Evolutionary conservation across 2,888 invertebrate genomes (phyloP), one percentile per base, ranked within the genome.

Genomic region (Sarcophaga subvicina): DNA sequence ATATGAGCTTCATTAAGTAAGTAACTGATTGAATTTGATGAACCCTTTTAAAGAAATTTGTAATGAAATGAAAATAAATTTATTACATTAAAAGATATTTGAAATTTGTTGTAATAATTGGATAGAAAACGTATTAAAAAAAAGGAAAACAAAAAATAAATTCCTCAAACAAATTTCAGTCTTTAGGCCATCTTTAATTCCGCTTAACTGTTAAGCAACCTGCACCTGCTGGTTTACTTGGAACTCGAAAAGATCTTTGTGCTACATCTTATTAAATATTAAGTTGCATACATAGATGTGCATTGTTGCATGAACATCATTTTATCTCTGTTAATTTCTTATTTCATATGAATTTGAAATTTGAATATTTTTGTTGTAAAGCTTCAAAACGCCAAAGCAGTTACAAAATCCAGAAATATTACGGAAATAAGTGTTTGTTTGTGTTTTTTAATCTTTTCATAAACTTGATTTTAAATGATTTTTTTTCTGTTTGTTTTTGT

Each of bases 401-500:
- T 20, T 20, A 67, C 37, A n/a, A 69, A n/a, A 22, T 25, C 14
- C 0, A 69, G 22, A 69, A 69, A 69, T 60, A 62, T 72, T 72
- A 72, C 59, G 72, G 72, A 72, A 72, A 72, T n/a, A 60, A 5
- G 17, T 17, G 60, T 71, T 37, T 59, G 59, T 59, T 37, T 59
- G 59, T 59, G 20, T 14, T 6, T 37, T 37, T 11, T 72, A 72
- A 72, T 72, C 72, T 72, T 60, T 72, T 72, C 37, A 62, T 72
- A 72, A 72, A 72, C 72, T 72, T 72, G 45, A 72, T 72, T 72
- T 72, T 14, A 45, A 72, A 37, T 45, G 22, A 17, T 12, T 3
- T 25, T 17, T 49, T 49, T 14, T 22, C 11, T 45, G n/a, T 37
- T 37, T 37, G 37, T 25, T 14, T 71, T 25, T 70, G 14, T 4